phyloP scores from a whole-genome alignment of 2,113 vertebrate genomes.

The Bubo scandiacus region DNA sequence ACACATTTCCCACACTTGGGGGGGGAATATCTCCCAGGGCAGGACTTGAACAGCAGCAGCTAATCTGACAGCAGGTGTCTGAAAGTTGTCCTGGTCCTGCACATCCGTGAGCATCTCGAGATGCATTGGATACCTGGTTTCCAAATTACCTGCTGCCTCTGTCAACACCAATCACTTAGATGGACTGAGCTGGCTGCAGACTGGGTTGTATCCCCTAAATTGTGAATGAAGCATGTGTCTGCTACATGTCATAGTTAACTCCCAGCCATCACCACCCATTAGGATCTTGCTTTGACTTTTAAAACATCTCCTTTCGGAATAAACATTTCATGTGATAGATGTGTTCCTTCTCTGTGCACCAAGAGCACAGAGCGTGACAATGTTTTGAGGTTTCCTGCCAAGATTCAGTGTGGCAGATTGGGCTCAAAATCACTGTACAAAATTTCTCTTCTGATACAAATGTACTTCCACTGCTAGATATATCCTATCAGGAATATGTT shows the following conservation, averaged over 20 bases:
- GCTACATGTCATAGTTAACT: rapidly evolving
- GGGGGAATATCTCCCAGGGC: not conserved
- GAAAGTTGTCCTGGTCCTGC: not conserved
- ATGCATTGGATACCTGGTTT: not conserved
- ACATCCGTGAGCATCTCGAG: not conserved
- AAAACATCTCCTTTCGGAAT: not conserved
- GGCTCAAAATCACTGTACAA: not conserved
- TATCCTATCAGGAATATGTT: not conserved
- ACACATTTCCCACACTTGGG: not conserved
- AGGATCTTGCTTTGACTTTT: not conserved
- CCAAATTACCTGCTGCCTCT: not conserved
- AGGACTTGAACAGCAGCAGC: not conserved
- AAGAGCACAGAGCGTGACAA: not conserved
- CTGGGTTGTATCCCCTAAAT: not conserved
- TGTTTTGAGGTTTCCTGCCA: not conserved
- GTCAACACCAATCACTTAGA: not conserved
- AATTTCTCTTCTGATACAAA: not conserved
- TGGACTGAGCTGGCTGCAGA: not conserved
- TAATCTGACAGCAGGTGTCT: not conserved
- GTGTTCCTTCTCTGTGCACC: not conserved
- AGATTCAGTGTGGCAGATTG: not conserved
- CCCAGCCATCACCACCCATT: not conserved
- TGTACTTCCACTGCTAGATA: not conserved
- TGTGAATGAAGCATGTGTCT: rapidly evolving
- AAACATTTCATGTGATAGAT: not conserved